Percentiles rank a stretch among this genome's conserved stretches.
Evolutionary conservation across 1,140 invertebrate species (phyloP).

Genomic region (Bombus huntii): DNA sequence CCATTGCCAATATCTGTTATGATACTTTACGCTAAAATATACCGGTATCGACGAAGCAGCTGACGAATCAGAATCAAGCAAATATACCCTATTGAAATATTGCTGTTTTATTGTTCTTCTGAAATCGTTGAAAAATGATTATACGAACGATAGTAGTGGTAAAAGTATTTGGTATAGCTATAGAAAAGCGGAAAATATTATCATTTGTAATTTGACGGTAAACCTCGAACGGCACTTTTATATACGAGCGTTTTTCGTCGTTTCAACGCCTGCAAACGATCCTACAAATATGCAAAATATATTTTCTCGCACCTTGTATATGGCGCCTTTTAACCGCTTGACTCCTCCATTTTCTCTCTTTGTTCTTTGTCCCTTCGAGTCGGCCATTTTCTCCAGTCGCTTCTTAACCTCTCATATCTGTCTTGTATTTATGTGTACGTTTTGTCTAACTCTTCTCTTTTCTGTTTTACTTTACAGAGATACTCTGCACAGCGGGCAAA

Average conservation of each 20-base stretch:
- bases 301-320: not conserved
- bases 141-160: accelerated
- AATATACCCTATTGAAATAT: too few relatives aligned
- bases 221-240: too few relatives aligned
- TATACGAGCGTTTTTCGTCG: too few relatives aligned
- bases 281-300: not conserved
- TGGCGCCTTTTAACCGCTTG: not conserved
- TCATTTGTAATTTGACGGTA: too few relatives aligned
- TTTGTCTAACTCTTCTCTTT: constrained; percentile 80
- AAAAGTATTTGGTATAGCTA: too few relatives aligned
- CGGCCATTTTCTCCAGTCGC: constrained; percentile 39
- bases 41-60: accelerated
- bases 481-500: constrained; percentile 81
- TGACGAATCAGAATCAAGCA: too few relatives aligned
- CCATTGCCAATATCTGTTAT: too few relatives aligned
- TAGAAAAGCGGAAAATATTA: too few relatives aligned
- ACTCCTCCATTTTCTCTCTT: not conserved
- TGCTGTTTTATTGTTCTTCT: too few relatives aligned
- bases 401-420: constrained; percentile 63
- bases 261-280: too few relatives aligned
- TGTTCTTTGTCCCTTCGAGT: constrained; percentile 7
- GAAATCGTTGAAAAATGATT: too few relatives aligned
- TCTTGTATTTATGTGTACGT: constrained; percentile 71
- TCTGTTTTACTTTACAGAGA: constrained; percentile 82
- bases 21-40: too few relatives aligned